Conservation (phyloP, 1,140 invertebrate genomes). For the Rhysida immarginata region DNA sequence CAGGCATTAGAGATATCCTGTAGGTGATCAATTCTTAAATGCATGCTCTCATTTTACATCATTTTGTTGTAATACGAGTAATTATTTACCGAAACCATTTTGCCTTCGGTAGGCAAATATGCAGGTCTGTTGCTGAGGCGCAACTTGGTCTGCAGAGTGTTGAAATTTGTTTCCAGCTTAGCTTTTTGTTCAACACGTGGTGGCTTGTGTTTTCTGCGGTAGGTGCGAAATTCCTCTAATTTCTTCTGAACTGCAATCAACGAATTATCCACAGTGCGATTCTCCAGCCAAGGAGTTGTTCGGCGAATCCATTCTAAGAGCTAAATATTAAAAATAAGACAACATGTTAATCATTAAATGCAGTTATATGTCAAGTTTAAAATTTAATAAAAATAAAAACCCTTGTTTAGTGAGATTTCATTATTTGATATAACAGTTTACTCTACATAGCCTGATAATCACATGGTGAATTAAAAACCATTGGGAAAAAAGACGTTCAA, state of each 20-base stretch:
- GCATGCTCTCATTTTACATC: slow-evolving; percentile 7
- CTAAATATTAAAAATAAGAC: slow-evolving; percentile 31
- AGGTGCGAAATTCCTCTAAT: slow-evolving; percentile 94
- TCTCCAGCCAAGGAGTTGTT: slow-evolving; percentile 95
- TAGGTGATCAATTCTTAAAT: no score
- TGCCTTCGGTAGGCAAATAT: slow-evolving; percentile 97
- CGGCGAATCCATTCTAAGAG: slow-evolving; percentile 93
- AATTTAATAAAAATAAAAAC: no score
- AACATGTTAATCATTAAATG: background rate
- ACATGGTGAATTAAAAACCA: no score
- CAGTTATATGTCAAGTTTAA: background rate
- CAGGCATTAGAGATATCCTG: slow-evolving; percentile 95
- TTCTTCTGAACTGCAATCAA: slow-evolving; percentile 93
- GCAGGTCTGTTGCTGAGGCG: slow-evolving; percentile 92
- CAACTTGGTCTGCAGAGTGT: slow-evolving; percentile 93
- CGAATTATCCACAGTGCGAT: slow-evolving; percentile 93
- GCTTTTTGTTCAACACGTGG: slow-evolving; percentile 97
- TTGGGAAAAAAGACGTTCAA: no score
- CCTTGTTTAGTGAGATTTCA: no score
- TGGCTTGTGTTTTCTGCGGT: slow-evolving; percentile 94
- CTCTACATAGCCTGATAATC: no score
- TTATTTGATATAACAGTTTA: no score
- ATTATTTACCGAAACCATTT: slow-evolving; percentile 77
- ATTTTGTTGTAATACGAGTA: no score
- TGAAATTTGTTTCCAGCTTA: slow-evolving; percentile 96